Evolutionary conservation across 92 coral and sea anemone species (phyloP), one percentile per base, ranked within the genome.

Genomic region (Siderastrea radians): DNA sequence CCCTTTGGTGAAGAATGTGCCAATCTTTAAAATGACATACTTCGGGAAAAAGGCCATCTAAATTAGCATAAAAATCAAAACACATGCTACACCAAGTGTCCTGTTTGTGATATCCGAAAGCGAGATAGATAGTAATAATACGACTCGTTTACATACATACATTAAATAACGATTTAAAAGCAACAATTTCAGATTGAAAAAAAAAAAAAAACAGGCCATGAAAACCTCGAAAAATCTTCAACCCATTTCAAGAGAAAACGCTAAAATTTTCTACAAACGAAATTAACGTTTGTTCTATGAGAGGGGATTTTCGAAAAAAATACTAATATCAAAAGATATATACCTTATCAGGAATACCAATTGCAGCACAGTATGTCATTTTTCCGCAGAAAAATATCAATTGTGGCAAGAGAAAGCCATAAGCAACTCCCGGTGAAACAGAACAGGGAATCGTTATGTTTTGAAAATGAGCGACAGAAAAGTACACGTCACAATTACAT

Each of bases 301-400:
- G 52, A 7, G 44, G 43, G 15, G 69, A 59, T 48, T 16, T 59
- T 47, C 14, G 43, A 80, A 44, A 82, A 46, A 44, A 67, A 43
- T 45, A 51, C 3, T 54, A 44, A 68, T 45, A 49, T 13, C 17
- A 51, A 47, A 51, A 52, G 4, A 17, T 4, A 52, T 17, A 48
- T 74, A 84, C 87, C 87, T 84, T 66, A 13, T 62, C 63, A 43
- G 63, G 65, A 5, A 62, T 73, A 44, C 54, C 68, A 60, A 84
- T 3, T 49, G 87, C 47, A 11, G 79, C 79, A 11, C 81, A 74
- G 12, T 74, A 73, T 15, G 87, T 81, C 87, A 84, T 84, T 49
- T 72, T 62, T 44, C 51, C 3, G 0, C 8, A 45, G 52, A 26
- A 47, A 49, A 57, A 46, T 47, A 6, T 71, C 17, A 17, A 46